phyloP scores from a whole-genome alignment of 2,797 vertebrate genomes.

The Hephaestus fuliginosus region DNA sequence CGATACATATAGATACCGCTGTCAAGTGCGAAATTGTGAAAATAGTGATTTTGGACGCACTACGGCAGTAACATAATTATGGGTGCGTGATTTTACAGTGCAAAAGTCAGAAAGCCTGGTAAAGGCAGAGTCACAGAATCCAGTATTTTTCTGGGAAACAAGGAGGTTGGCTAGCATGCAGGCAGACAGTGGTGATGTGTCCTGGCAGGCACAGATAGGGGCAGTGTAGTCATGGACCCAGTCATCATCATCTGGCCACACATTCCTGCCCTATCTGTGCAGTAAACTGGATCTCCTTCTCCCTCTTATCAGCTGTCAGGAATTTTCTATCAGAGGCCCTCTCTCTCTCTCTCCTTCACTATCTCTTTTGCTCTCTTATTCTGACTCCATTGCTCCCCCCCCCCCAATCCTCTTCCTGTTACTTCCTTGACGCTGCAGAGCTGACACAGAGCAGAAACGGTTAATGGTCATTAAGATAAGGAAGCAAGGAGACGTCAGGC shows the following conservation, averaged over 20 bases:
- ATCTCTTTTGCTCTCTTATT: conserved; percentile 59
- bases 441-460: conserved; percentile 84
- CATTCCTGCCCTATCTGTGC: conserved; percentile 90
- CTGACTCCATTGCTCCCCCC: conserved; percentile 54
- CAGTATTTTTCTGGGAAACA: conserved; percentile 63
- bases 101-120: conserved; percentile 47
- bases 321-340: conserved; percentile 85
- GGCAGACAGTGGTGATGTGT: conserved; percentile 76
- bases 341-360: conserved; percentile 61
- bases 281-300: conserved; percentile 90
- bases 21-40: conserved; percentile 33
- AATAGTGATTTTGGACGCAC: conserved; percentile 52
- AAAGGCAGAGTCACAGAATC: conserved; percentile 49
- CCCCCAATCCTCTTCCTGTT: conserved; percentile 69
- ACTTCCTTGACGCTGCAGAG: conserved; percentile 69
- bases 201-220: conserved; percentile 84
- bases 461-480: conserved; percentile 86
- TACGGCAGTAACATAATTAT: conserved; percentile 60
- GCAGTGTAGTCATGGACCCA: conserved; percentile 82
- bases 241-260: conserved; percentile 85
- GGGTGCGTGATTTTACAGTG: conserved; percentile 48
- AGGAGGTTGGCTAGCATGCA: conserved; percentile 62
- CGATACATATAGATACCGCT: conserved; percentile 40
- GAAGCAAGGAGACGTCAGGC: conserved; percentile 74
- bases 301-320: conserved; percentile 88